These are phyloP conservation scores for Pipra filicauda DNA, from an alignment of 2,113 vertebrate species.

Conservation along the genomic window DNA sequence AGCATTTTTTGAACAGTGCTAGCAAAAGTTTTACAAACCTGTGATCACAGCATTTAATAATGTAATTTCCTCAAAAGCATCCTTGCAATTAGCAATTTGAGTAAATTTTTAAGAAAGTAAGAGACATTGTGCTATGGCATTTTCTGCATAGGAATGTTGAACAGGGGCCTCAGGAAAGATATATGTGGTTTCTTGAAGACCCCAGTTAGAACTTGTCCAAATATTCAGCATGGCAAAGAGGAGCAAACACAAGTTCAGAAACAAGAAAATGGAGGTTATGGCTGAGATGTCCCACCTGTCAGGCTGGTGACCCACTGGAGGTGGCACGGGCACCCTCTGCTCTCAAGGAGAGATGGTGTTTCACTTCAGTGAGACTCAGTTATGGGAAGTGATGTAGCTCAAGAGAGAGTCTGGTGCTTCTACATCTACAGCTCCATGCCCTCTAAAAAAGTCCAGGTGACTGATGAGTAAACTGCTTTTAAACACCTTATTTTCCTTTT, in stretches of 20 bases:
- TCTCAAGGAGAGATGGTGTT: not conserved
- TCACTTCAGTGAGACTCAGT: not conserved
- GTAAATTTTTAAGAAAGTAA: not conserved
- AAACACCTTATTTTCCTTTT: not conserved
- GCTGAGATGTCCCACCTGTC: not conserved
- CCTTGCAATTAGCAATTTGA: not conserved
- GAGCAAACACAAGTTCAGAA: not conserved
- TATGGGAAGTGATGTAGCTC: not conserved
- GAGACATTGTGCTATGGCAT: not conserved
- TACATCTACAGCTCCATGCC: not conserved
- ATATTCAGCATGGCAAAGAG: not conserved
- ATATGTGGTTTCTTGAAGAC: not conserved
- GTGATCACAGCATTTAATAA: not conserved
- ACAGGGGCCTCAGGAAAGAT: not conserved
- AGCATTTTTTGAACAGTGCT: not conserved
- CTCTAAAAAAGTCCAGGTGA: not conserved
- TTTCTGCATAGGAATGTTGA: not conserved
- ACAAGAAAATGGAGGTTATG: not conserved
- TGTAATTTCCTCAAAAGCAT: not conserved
- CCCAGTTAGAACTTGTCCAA: not conserved
- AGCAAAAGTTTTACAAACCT: not conserved
- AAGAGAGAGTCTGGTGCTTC: not conserved
- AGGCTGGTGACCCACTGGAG: accelerated
- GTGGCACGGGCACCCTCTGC: not conserved
- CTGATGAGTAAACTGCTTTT: not conserved